Base-by-base conservation (phyloP, 2,113 vertebrate genomes). In the Mellivora capensis region DNA sequence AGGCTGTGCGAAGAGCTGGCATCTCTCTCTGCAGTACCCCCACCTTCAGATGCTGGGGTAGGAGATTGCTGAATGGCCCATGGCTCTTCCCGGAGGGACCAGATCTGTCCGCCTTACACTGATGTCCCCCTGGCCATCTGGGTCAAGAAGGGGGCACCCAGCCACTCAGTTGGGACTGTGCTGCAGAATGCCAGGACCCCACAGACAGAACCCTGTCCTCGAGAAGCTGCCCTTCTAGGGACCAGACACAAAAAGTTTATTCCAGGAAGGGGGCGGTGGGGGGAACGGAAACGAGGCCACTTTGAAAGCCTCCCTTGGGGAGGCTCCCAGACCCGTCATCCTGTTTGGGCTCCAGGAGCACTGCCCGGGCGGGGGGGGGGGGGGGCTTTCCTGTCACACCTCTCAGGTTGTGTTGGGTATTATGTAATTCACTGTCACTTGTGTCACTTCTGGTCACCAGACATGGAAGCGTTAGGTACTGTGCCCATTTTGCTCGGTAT, bases 161-260 rank as follows among this genome's bases (percentile, higher is more conserved):
- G 59, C 44, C 37, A 12, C 8, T 18, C 17, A 1, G 47, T 14
- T 1, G 67, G 17, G 67, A 37, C 67, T 20, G 67, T 21, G 44
- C 44, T 2, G 12, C 1, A 10, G 13, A 20, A 5, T 37, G 0
- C 3, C 57, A 3, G 61, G 37, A 18, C 13, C 0, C 1, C 82
- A 3, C 1, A 9, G 9, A 47, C 44, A 0, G 4, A 21, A 2
- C 27, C 44, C 23, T 34, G 74, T n/a, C 44, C 34, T 10, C 64
- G 0, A 10, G 5, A 20, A 59, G 44, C 13, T 2, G 71, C 37
- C 1, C 0, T 4, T 37, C 54, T 10, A 1, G 1, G 6, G 25
- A 25, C 47, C 3, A 25, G 17, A 11, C 9, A 3, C 57, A 59
- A 44, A 7, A 37, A 37, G 11, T 17, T 49, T 20, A 7, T 2